Conservation (phyloP, 2,113 vertebrate species). For the Arvicanthis niloticus region DNA sequence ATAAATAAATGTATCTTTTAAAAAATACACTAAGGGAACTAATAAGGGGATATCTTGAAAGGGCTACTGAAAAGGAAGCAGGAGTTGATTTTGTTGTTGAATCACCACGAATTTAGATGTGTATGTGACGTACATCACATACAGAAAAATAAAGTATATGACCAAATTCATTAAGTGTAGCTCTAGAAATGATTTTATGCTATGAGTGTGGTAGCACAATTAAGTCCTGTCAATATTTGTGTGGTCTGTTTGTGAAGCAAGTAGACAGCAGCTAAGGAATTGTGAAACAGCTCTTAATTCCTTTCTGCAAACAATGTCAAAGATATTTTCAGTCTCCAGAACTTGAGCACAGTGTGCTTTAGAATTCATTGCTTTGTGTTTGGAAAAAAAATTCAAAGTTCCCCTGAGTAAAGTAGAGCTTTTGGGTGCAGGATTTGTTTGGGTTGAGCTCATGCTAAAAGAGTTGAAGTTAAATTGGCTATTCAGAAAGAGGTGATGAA, state of each 20-base stretch:
- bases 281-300: slow-evolving; percentile 93
- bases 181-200: slow-evolving; percentile 86
- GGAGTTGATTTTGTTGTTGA: not conserved
- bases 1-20: not conserved
- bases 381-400: slow-evolving; percentile 94
- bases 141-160: not conserved
- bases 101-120: not conserved
- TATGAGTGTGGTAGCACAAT: slow-evolving; percentile 95
- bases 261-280: slow-evolving; percentile 98
- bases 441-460: slow-evolving; percentile 98
- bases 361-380: slow-evolving; percentile 95
- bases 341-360: slow-evolving; percentile 95
- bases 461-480: slow-evolving; percentile 96
- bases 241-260: slow-evolving; percentile 94
- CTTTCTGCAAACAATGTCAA: slow-evolving; percentile 98
- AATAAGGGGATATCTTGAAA: not conserved
- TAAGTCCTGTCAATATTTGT: slow-evolving; percentile 97
- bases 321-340: slow-evolving; percentile 96
- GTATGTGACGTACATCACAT: not conserved
- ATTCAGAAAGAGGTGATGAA: slow-evolving; percentile 99
- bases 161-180: not conserved
- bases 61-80: not conserved
- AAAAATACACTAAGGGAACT: not conserved
- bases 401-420: slow-evolving; percentile 89
- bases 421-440: slow-evolving; percentile 95